Evolutionary conservation across 2,797 vertebrate species (phyloP).

Genomic region (Threskiornis aethiopicus): DNA sequence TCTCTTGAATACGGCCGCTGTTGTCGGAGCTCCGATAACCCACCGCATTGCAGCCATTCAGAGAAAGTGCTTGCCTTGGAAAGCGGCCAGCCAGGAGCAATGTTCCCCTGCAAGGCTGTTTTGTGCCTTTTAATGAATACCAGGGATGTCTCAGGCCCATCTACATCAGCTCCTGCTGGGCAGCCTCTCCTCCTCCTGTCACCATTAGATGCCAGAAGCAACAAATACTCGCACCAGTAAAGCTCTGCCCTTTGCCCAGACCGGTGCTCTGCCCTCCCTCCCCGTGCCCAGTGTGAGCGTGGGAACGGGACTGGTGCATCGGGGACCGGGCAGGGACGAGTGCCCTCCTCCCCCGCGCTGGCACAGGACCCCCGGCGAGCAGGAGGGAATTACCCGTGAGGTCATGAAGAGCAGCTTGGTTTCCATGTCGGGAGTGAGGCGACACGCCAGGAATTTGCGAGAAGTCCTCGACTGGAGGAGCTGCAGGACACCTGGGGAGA

Average conservation of each 20-base stretch:
- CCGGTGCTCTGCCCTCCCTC: not conserved
- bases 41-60: not conserved
- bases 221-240: not conserved
- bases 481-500: constrained; percentile 86
- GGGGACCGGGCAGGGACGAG: fast-evolving
- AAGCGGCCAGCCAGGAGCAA: not conserved
- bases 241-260: not conserved
- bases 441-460: constrained; percentile 93
- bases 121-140: not conserved
- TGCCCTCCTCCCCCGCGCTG: fast-evolving
- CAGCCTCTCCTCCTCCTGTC: not conserved
- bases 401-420: constrained; percentile 98
- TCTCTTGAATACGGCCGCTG: not conserved
- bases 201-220: not conserved
- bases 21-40: not conserved
- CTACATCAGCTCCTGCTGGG: not conserved
- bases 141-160: not conserved
- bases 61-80: not conserved
- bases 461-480: constrained; percentile 93
- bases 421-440: constrained; percentile 97
- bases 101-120: not conserved
- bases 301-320: not conserved
- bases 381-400: constrained; percentile 80
- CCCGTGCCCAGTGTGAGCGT: not conserved
- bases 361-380: fast-evolving